These are phyloP conservation scores for Chlorodrepanis virens DNA, from an alignment of 2,113 vertebrate genomes.

Conservation along the genomic window DNA sequence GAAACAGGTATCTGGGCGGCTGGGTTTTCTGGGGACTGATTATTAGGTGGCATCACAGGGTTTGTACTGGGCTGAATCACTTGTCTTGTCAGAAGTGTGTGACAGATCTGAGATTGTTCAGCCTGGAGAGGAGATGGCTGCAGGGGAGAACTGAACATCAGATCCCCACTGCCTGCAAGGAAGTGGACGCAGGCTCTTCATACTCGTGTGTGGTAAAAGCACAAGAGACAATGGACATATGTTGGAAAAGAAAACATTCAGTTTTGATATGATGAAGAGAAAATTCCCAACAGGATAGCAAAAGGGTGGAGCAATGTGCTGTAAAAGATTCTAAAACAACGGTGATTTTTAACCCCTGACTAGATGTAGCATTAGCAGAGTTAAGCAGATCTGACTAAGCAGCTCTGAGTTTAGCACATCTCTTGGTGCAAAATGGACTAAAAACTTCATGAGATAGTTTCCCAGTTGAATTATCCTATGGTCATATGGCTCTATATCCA, in stretches of 20 bases:
- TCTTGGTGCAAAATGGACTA: neutral
- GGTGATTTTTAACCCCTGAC: neutral
- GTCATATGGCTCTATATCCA: neutral
- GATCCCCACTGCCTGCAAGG: accelerated
- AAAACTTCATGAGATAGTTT: neutral
- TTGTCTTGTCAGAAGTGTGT: neutral
- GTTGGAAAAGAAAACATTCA: neutral
- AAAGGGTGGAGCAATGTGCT: neutral
- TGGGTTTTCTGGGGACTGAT: neutral
- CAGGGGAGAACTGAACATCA: accelerated
- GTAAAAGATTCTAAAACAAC: neutral
- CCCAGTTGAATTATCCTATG: neutral
- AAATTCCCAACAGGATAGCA: neutral
- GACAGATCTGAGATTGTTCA: accelerated
- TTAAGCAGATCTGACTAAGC: neutral
- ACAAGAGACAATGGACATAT: accelerated
- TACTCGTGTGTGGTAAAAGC: accelerated
- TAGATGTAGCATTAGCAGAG: neutral
- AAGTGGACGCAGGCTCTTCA: neutral
- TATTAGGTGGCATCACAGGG: neutral
- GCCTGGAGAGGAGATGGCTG: neutral
- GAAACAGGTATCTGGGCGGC: accelerated
- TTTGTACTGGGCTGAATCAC: neutral
- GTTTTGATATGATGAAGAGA: accelerated
- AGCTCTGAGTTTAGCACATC: neutral